phyloP scores from a whole-genome alignment of 2,113 vertebrate species.

The Periophthalmodon schlosseri region DNA sequence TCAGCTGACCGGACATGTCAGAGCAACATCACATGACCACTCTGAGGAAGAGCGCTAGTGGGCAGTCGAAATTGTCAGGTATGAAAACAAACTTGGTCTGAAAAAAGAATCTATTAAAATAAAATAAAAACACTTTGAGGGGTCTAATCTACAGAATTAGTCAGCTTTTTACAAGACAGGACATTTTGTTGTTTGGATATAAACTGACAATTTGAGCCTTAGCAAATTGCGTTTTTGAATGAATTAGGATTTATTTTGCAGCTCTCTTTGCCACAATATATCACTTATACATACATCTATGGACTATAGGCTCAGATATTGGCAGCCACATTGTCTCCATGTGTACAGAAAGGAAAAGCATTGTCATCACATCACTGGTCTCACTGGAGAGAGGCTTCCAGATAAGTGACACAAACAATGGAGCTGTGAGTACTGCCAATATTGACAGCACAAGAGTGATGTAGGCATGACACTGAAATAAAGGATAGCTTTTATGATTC shows the following conservation, averaged over 20 bases:
- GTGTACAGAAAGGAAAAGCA: conserved; percentile 3
- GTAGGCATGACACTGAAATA: conserved; percentile 65
- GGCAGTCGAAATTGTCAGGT: too few relatives aligned
- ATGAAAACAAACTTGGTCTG: too few relatives aligned
- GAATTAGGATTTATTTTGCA: not conserved
- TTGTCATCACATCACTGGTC: conserved; percentile 10
- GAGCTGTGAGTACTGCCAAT: conserved; percentile 48
- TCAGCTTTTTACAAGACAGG: too few relatives aligned
- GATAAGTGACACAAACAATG: conserved; percentile 13
- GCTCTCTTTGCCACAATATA: conserved; percentile 1
- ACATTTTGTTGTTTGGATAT: too few relatives aligned
- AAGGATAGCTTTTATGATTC: conserved; percentile 73
- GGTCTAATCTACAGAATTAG: too few relatives aligned
- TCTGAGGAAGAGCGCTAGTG: too few relatives aligned
- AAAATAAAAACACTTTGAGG: too few relatives aligned
- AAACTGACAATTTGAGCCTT: not conserved
- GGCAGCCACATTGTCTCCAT: conserved; percentile 12
- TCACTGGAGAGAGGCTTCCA: conserved; percentile 16
- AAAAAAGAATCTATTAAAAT: too few relatives aligned
- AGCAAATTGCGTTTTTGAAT: not conserved
- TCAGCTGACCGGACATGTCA: too few relatives aligned
- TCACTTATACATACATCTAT: not conserved
- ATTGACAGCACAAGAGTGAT: conserved; percentile 60
- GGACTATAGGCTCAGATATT: conserved; percentile 20
- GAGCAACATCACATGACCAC: too few relatives aligned